These are phyloP conservation scores for Diadophis punctatus DNA, from an alignment of 2,113 vertebrate genomes.

Conservation along the genomic window DNA sequence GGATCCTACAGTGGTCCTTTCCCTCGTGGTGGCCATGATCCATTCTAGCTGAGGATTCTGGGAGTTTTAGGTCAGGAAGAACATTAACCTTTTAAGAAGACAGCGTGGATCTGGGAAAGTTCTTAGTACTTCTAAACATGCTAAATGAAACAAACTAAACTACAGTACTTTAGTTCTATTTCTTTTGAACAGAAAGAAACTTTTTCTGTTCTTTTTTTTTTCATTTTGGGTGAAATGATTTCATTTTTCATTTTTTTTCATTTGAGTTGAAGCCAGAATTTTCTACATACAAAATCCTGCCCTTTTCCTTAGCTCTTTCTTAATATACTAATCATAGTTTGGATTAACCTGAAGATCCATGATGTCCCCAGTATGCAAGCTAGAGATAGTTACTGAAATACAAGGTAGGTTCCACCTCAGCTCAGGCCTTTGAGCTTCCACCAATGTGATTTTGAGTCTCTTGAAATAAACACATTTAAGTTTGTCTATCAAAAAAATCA, in stretches of 20 bases:
- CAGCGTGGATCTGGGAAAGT: not conserved
- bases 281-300: not conserved
- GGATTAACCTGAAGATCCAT: not conserved
- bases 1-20: not conserved
- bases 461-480: not conserved
- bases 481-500: not conserved
- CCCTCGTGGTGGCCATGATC: not conserved
- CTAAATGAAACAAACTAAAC: too few relatives aligned
- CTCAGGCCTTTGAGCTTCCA: not conserved
- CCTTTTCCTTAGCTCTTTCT: not conserved
- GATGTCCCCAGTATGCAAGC: not conserved
- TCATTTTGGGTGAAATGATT: rapidly evolving
- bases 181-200: not conserved
- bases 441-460: not conserved
- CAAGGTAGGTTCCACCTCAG: not conserved
- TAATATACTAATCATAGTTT: not conserved
- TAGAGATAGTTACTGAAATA: not conserved
- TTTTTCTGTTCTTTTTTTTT: not conserved
- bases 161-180: not conserved
- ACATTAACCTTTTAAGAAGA: not conserved
- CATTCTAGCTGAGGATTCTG: not conserved
- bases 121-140: not conserved
- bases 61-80: not conserved
- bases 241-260: too few relatives aligned
- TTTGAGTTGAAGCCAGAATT: not conserved